Evolutionary conservation across 2,888 invertebrate species (phyloP).

Genomic region (Bombylius major): DNA sequence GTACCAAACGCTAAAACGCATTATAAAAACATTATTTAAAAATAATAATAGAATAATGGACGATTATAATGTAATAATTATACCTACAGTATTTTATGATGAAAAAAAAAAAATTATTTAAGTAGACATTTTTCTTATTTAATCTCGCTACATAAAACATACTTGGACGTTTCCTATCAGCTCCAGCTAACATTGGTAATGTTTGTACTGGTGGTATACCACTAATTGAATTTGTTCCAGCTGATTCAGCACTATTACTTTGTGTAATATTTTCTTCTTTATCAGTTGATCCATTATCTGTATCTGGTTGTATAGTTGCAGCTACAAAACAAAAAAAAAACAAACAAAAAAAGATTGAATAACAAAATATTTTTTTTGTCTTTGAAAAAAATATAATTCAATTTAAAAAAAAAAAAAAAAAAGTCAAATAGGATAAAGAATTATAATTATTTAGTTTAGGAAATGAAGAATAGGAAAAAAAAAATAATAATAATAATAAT

Average conservation of each 20-base stretch:
- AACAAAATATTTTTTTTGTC: no score
- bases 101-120: no score
- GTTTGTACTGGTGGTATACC: constrained; percentile 6
- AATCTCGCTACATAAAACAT: neutral
- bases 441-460: neutral
- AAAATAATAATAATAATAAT: neutral
- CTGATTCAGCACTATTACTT: neutral
- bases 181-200: constrained; percentile 9
- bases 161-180: constrained; percentile 11
- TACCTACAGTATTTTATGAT: no score
- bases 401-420: neutral
- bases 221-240: constrained; percentile 5
- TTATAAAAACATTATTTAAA: no score
- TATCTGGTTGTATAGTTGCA: constrained; percentile 5
- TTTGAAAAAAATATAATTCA: no score
- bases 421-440: neutral
- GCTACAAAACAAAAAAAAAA: constrained; percentile 2
- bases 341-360: no score
- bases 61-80: no score
- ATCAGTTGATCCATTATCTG: neutral
- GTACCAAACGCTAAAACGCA: no score
- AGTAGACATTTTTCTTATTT: no score
- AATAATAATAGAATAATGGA: no score
- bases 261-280: neutral
- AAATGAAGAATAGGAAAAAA: neutral